These are phyloP conservation scores for Mactra quadrangularis DNA, from an alignment of 1,140 invertebrate species.

Conservation along the genomic window DNA sequence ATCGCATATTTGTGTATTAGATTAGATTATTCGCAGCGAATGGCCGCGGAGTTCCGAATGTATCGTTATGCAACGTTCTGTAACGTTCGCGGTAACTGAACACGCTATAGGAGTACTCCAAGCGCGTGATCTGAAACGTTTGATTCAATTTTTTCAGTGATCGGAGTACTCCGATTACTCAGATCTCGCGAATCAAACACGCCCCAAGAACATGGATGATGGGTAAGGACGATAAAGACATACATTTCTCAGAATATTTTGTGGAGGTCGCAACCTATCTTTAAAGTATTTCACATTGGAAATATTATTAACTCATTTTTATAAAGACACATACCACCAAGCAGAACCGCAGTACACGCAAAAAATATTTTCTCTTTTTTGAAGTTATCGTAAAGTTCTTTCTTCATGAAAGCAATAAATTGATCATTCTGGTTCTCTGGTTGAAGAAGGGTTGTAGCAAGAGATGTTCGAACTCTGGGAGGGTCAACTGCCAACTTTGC, in stretches of 20 bases:
- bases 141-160: no score
- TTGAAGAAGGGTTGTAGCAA: constrained; percentile 30
- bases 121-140: no score
- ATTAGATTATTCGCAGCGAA: no score
- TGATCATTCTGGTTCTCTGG: neutral
- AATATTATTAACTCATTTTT: neutral
- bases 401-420: neutral
- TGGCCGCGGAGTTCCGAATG: no score
- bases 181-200: no score
- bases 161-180: no score
- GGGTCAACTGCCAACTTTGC: constrained; percentile 16
- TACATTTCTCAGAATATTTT: neutral
- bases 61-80: no score
- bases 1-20: no score
- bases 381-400: constrained; percentile 12
- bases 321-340: constrained; percentile 53
- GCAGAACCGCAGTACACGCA: constrained; percentile 33
- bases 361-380: neutral
- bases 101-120: no score
- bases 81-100: no score
- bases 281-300: neutral
- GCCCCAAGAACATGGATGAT: no score
- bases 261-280: neutral
- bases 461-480: neutral
- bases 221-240: no score